Evolutionary conservation across 2,888 invertebrate species (phyloP), one percentile per base, ranked within the genome.

Genomic region (Ennomos quercinarius): DNA sequence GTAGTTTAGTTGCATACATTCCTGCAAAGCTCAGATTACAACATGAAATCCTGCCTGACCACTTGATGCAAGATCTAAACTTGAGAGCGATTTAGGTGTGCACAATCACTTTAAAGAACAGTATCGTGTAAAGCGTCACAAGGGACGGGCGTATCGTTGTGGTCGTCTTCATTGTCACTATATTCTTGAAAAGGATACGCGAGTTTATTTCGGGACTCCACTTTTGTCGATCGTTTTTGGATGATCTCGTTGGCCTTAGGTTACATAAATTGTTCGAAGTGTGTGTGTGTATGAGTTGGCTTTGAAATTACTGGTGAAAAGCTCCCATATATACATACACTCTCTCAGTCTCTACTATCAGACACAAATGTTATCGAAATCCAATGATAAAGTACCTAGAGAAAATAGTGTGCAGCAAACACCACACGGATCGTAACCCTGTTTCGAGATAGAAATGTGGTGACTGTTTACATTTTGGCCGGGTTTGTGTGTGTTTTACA

Each of bases 161-260:
- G 73, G 74, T 79, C 75, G 70, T 78, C 60, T 47, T 34, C 39
- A 12, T 43, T 54, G 47, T 51, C 46, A 71, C 73, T 68, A 72
- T 76, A 64, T 41, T 76, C 74, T 27, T 75, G 71, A 66, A 80
- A 83, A 85, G 81, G 84, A 83, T 84, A 78, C 76, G 70, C 67
- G 72, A 65, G 83, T 80, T 85, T 90, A 90, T 91, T 91, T 89
- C 78, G 71, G 79, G 84, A 81, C 40, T 61, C 59, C 66, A 73
- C 75, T 86, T 83, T 81, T 83, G 82, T 84, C 84, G 66, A 76
- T 84, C 80, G 72, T 66, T 80, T 89, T 86, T 74, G 78, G 73
- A 80, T 80, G 77, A 71, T 75, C 73, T 73, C 72, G 68, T 71
- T 72, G 70, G 73, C 71, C 76, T 77, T 73, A 69, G 76, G 77